phyloP scores from a whole-genome alignment of 2,113 vertebrate genomes.

The Salvelinus namaycush region DNA sequence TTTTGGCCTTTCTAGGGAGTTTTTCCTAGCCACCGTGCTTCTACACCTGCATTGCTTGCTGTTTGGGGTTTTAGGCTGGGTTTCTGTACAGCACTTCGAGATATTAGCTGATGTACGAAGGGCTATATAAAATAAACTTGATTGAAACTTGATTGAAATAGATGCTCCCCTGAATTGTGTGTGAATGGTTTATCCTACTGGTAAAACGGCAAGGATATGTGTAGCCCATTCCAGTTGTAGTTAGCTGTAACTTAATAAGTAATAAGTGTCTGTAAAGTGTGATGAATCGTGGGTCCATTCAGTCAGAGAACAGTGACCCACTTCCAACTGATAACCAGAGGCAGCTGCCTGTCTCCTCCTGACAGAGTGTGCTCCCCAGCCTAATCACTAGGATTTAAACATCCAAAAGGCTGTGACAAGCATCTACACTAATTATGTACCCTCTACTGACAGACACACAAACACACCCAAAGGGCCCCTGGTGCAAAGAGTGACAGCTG shows the following conservation, averaged over 20 bases:
- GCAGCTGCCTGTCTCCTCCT: slow-evolving; percentile 54
- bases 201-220: background rate
- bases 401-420: slow-evolving; percentile 39
- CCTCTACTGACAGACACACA: slow-evolving; percentile 11
- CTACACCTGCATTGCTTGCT: too few species aligned
- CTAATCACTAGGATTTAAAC: slow-evolving; percentile 59
- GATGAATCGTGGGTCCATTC: slow-evolving; percentile 15
- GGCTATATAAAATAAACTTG: too few species aligned
- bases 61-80: too few species aligned
- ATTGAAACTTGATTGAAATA: too few species aligned
- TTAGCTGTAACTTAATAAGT: background rate
- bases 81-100: too few species aligned
- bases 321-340: slow-evolving; percentile 48
- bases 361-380: slow-evolving; percentile 38
- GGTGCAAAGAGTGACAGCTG: slow-evolving; percentile 55
- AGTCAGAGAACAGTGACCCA: slow-evolving; percentile 27
- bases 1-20: too few species aligned
- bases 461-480: slow-evolving; percentile 2
- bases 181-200: background rate
- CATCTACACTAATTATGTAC: slow-evolving; percentile 48
- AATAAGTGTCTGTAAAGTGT: background rate
- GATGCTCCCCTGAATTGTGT: background rate
- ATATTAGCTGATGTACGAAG: too few species aligned
- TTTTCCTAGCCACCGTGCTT: too few species aligned
- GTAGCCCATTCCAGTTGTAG: background rate